Conservation (phyloP, 2,888 invertebrate genomes). For the Orthosia gracilis region DNA sequence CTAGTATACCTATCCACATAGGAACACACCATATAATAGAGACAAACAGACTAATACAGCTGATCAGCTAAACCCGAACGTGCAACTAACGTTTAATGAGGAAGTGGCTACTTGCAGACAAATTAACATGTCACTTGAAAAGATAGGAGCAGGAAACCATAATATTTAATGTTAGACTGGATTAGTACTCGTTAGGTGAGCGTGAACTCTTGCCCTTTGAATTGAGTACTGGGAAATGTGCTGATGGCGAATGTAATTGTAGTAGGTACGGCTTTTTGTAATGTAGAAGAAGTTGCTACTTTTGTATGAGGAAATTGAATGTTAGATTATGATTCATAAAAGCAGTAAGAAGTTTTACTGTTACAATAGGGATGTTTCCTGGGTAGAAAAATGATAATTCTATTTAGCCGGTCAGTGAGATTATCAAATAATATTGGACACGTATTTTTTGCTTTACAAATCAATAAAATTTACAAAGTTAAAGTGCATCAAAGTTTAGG, state of each 20-base stretch:
- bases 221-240: slow-evolving; percentile 64
- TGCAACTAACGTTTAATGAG: slow-evolving; percentile 89
- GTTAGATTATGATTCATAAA: background rate
- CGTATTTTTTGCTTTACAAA: too few relatives aligned
- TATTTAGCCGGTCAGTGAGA: too few relatives aligned
- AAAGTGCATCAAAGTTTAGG: too few relatives aligned
- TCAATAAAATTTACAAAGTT: too few relatives aligned
- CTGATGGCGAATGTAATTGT: slow-evolving; percentile 55
- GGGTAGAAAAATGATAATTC: too few relatives aligned
- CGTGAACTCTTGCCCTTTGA: slow-evolving; percentile 69
- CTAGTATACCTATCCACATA: slow-evolving; percentile 66
- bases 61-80: slow-evolving; percentile 83
- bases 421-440: too few relatives aligned
- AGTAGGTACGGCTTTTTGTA: slow-evolving; percentile 19
- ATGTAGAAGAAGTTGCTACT: background rate
- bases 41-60: slow-evolving; percentile 82
- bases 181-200: slow-evolving; percentile 84
- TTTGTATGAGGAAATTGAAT: background rate
- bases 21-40: slow-evolving; percentile 78
- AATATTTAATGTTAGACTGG: slow-evolving; percentile 87
- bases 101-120: slow-evolving; percentile 88
- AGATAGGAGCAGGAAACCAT: slow-evolving; percentile 85
- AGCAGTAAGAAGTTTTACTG: background rate
- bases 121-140: slow-evolving; percentile 89
- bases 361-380: too few relatives aligned